phyloP scores from a whole-genome alignment of 1,140 invertebrate genomes.

The Metopolophium dirhodum region DNA sequence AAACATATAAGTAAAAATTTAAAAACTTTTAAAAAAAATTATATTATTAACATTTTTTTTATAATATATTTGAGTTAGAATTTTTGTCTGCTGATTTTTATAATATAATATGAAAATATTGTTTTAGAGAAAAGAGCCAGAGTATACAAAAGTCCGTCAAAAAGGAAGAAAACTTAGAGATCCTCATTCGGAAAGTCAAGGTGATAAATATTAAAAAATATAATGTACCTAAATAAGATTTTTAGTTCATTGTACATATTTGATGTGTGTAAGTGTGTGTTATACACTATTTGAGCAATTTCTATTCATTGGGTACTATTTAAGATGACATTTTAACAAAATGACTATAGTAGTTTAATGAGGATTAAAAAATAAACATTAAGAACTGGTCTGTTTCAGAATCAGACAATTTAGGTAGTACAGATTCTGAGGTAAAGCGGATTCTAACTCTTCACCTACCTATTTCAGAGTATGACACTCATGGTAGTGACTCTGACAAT shows the following conservation, averaged over 20 bases:
- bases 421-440: constrained; percentile 86
- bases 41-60: too few relatives aligned
- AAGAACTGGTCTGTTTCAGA: constrained; percentile 69
- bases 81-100: too few relatives aligned
- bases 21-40: too few relatives aligned
- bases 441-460: constrained; percentile 85
- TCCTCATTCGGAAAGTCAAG: constrained; percentile 81
- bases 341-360: neutral
- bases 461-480: constrained; percentile 85
- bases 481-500: constrained; percentile 74
- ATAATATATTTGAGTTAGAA: too few relatives aligned
- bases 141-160: constrained; percentile 81
- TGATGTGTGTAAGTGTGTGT: neutral
- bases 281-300: neutral
- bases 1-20: too few relatives aligned
- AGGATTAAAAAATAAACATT: constrained; percentile 24
- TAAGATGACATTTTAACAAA: neutral
- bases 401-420: constrained; percentile 84
- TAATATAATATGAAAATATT: neutral
- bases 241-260: neutral
- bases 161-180: constrained; percentile 77
- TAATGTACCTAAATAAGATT: neutral
- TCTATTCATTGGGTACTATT: neutral
- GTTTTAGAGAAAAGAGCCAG: constrained; percentile 75
- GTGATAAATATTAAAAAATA: constrained; percentile 64